These are phyloP conservation scores for Aethes cnicana DNA, from an alignment of 2,888 invertebrate species.

Conservation along the genomic window DNA sequence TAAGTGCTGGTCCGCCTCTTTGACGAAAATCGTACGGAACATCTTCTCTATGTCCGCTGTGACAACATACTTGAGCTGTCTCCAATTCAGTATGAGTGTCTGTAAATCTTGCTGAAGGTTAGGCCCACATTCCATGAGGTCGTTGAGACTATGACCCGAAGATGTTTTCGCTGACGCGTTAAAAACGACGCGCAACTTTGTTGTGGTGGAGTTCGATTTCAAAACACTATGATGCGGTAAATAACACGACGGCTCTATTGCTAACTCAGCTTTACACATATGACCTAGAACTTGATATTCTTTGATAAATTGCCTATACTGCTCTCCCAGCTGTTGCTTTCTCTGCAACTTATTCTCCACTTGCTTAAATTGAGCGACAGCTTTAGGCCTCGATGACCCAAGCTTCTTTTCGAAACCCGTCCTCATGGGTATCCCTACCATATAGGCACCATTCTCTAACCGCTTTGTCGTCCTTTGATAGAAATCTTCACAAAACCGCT, in stretches of 20 bases:
- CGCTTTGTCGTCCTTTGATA: background rate
- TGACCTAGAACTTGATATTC: slow-evolving; percentile 2
- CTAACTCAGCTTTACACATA: background rate
- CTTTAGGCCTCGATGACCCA: slow-evolving; percentile 13
- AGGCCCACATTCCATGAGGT: slow-evolving; percentile 23
- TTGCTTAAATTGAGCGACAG: slow-evolving; percentile 18
- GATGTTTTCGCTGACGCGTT: slow-evolving; percentile 12
- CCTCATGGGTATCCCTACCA: slow-evolving; percentile 2
- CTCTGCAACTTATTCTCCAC: slow-evolving; percentile 2
- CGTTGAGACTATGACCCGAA: slow-evolving; percentile 14
- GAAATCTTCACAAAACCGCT: background rate
- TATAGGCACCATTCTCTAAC: background rate
- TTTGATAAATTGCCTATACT: slow-evolving; percentile 4
- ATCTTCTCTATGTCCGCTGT: slow-evolving; percentile 18
- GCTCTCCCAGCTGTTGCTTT: background rate
- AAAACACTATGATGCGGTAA: background rate
- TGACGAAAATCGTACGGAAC: slow-evolving; percentile 5
- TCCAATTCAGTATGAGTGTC: background rate
- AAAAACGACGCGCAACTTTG: slow-evolving; percentile 5
- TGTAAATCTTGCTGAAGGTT: slow-evolving; percentile 13
- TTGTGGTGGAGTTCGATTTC: background rate
- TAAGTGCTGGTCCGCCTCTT: slow-evolving; percentile 2
- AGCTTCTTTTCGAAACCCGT: background rate
- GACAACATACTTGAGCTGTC: slow-evolving; percentile 8
- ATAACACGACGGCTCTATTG: background rate